Percentiles rank a stretch among this genome's conserved stretches.
phyloP scores from a whole-genome alignment of 2,113 vertebrate genomes.

The Shinisaurus crocodilurus region DNA sequence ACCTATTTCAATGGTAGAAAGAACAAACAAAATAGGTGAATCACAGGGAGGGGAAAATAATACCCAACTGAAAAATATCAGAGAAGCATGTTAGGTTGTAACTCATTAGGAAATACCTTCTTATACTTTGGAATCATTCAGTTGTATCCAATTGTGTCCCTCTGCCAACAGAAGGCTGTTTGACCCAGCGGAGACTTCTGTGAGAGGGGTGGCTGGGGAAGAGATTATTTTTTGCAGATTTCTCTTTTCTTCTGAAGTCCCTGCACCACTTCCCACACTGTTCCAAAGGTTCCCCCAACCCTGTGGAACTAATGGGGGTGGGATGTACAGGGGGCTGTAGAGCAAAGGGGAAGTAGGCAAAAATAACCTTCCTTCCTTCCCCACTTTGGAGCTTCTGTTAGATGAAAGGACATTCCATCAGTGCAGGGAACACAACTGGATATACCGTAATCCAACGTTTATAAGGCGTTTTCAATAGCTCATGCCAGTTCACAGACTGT shows the following conservation, averaged over 20 bases:
- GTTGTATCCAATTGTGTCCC: background rate
- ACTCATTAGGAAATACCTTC: too few species aligned
- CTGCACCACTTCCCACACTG: background rate
- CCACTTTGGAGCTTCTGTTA: too few species aligned
- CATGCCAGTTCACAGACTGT: background rate
- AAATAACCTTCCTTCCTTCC: too few species aligned
- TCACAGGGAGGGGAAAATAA: background rate
- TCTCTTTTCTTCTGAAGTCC: background rate
- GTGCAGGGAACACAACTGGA: too few species aligned
- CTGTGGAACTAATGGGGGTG: background rate
- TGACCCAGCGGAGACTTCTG: background rate
- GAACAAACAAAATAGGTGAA: background rate
- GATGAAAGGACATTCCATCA: too few species aligned
- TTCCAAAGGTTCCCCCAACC: background rate
- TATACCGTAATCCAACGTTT: background rate
- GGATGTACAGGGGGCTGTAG: background rate
- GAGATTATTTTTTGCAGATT: background rate
- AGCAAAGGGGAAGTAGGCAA: background rate
- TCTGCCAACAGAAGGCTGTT: background rate
- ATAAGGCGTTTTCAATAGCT: background rate
- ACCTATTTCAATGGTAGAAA: background rate
- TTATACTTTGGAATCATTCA: too few species aligned
- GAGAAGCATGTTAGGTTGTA: background rate
- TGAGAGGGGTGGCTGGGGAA: too few species aligned
- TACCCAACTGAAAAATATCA: background rate